These are phyloP conservation scores for Aleiodes testaceus DNA, from an alignment of 2,888 invertebrate genomes.

Conservation along the genomic window DNA sequence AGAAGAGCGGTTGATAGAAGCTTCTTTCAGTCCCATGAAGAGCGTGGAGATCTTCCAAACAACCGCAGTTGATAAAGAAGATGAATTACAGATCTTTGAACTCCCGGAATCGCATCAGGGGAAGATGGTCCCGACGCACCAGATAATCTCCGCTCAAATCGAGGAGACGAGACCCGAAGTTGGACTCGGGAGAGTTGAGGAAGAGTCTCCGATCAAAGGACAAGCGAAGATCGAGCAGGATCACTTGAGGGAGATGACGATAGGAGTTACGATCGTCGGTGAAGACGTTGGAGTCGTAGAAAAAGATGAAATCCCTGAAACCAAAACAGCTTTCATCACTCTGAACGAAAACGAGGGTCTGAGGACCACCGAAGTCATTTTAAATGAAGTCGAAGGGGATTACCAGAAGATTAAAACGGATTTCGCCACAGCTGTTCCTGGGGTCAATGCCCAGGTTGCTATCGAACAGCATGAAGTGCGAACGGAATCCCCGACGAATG, in stretches of 20 bases:
- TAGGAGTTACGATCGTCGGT: constrained; percentile 74
- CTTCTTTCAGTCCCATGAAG: constrained; percentile 76
- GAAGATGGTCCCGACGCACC: constrained; percentile 73
- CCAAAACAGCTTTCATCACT: constrained; percentile 71
- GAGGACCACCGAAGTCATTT: constrained; percentile 73
- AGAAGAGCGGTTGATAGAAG: constrained; percentile 71
- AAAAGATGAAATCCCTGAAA: constrained; percentile 67
- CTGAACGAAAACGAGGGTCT: constrained; percentile 73
- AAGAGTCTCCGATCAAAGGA: constrained; percentile 72
- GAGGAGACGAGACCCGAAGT: constrained; percentile 71
- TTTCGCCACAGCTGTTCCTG: constrained; percentile 72
- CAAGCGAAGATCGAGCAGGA: constrained; percentile 70
- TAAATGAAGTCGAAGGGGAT: constrained; percentile 74
- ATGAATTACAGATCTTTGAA: constrained; percentile 74
- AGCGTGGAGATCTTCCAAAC: constrained; percentile 79
- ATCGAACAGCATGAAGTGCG: constrained; percentile 74
- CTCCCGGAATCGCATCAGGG: constrained; percentile 75
- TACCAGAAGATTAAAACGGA: constrained; percentile 69
- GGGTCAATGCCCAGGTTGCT: constrained; percentile 73
- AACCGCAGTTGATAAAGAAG: constrained; percentile 80
- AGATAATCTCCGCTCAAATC: constrained; percentile 75
- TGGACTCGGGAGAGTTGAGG: constrained; percentile 72
- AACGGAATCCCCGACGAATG: constrained; percentile 71
- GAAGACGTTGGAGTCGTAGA: constrained; percentile 75
- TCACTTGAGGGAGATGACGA: constrained; percentile 73